phyloP scores from a whole-genome alignment of 1,140 invertebrate species.

The Galendromus occidentalis region DNA sequence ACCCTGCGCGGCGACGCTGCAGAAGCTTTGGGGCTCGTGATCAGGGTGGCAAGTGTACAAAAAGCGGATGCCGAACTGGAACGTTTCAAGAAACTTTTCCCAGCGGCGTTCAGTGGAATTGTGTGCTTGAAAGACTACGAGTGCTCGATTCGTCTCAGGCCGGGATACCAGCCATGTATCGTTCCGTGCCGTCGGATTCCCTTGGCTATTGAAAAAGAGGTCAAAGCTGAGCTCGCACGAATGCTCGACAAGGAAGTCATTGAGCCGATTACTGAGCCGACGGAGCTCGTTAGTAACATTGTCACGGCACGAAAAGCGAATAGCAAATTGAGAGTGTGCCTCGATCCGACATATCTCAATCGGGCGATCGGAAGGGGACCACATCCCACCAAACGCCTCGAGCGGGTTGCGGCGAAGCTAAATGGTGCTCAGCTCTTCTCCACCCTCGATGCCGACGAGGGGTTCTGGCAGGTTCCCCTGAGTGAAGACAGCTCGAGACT shows the following conservation, averaged over 20 bases:
- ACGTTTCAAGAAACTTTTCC: no score
- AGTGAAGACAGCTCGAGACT: neutral
- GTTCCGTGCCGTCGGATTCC: no score
- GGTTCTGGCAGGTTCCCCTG: no score
- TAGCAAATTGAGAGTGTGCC: slow-evolving; percentile 16
- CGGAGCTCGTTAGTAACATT: slow-evolving; percentile 20
- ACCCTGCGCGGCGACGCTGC: no score
- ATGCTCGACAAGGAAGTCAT: slow-evolving; percentile 21
- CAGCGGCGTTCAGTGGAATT: no score
- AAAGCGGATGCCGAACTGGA: no score
- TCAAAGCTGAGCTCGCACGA: slow-evolving; percentile 17
- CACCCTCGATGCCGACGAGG: neutral
- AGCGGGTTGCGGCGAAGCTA: neutral
- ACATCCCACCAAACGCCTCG: neutral
- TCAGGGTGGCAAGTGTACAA: no score
- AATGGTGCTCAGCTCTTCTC: neutral
- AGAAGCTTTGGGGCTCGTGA: no score
- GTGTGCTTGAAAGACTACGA: no score
- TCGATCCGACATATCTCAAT: slow-evolving; percentile 23
- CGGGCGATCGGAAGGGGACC: slow-evolving; percentile 16
- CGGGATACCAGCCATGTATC: no score
- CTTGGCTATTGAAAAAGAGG: neutral
- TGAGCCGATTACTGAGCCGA: slow-evolving; percentile 21
- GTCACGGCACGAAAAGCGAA: slow-evolving; percentile 19
- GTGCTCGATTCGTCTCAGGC: no score